Conservation (phyloP, 2,797 vertebrate species). For the Notolepis coatsorum region DNA sequence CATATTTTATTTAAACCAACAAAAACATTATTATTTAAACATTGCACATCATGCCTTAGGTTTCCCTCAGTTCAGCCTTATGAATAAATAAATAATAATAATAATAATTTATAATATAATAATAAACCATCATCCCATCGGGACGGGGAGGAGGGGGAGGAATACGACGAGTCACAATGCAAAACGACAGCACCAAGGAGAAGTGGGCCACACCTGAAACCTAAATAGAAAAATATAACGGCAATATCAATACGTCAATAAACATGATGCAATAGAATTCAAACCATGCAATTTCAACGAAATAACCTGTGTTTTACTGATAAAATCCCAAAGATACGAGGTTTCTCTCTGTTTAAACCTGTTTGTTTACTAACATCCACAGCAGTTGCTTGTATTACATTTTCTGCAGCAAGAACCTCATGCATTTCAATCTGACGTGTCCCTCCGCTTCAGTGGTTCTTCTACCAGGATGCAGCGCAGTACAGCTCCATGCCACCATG, state of each 20-base stretch:
- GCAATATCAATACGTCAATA: conserved; percentile 67
- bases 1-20: conserved; percentile 81
- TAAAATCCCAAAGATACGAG: conserved; percentile 73
- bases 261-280: conserved; percentile 78
- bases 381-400: conserved; percentile 71
- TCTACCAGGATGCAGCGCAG: conserved; percentile 67
- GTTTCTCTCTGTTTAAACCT: conserved; percentile 76
- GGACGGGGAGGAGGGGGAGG: conserved; percentile 56
- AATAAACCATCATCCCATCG: conserved; percentile 55
- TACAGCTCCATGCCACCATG: conserved; percentile 78
- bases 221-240: conserved; percentile 78
- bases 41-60: conserved; percentile 81
- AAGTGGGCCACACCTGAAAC: conserved; percentile 59
- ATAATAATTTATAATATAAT: neutral
- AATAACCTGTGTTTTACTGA: conserved; percentile 59
- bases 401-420: conserved; percentile 73
- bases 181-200: conserved; percentile 32
- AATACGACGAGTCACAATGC: conserved; percentile 64
- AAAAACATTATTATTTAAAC: too few relatives aligned
- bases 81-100: conserved; percentile 37
- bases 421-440: conserved; percentile 73
- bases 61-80: conserved; percentile 61
- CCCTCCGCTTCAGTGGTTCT: conserved; percentile 59
- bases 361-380: conserved; percentile 77
- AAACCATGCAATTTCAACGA: conserved; percentile 80